phyloP scores from a whole-genome alignment of 2,888 invertebrate genomes.

The Leucoma salicis region DNA sequence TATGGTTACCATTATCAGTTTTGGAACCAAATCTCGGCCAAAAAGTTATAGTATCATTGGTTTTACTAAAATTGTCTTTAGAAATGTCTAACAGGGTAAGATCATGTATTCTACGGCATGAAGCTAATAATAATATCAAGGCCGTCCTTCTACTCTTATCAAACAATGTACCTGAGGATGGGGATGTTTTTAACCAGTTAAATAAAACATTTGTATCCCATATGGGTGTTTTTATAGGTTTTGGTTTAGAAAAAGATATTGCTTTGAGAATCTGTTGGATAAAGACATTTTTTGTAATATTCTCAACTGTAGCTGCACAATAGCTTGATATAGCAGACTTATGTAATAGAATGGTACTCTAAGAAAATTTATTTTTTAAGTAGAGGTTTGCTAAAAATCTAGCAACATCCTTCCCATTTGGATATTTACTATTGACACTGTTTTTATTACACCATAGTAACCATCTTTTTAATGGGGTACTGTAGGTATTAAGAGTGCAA shows the following conservation, averaged over 20 bases:
- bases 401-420: not conserved
- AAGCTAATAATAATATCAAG: conserved; percentile 2
- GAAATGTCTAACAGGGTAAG: not conserved
- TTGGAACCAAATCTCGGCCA: conserved; percentile 2
- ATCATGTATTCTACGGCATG: not conserved
- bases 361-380: not conserved
- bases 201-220: too few species aligned
- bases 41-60: not conserved
- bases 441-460: not conserved
- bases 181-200: too few species aligned
- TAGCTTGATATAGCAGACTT: not conserved
- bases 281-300: conserved; percentile 2
- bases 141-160: not conserved
- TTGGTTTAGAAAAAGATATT: too few species aligned
- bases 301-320: not conserved
- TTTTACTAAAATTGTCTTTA: not conserved
- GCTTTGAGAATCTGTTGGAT: not conserved
- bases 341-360: conserved; percentile 4
- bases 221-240: too few species aligned
- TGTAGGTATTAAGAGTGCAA: conserved; percentile 25
- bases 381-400: not conserved
- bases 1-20: not conserved
- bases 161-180: not conserved
- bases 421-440: not conserved
- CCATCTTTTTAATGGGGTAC: not conserved